phyloP scores from a whole-genome alignment of 2,888 invertebrate species.

The Clistopyga incitator region DNA sequence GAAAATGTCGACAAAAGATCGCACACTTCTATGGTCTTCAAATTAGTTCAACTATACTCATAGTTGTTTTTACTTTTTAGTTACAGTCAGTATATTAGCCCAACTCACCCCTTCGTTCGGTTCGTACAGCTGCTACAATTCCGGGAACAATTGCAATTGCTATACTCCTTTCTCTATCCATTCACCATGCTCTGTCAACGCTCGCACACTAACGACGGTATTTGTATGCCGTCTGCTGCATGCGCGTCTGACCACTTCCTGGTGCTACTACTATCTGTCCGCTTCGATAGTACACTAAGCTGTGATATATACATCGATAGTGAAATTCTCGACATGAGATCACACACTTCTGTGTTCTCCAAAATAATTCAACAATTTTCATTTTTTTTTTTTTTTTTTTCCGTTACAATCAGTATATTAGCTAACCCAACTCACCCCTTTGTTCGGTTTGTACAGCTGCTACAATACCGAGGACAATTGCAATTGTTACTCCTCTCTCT shows the following conservation, averaged over 20 bases:
- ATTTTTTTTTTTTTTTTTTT: background rate
- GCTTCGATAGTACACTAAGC: conserved; percentile 5
- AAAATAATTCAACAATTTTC: background rate
- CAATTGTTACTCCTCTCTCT: conserved; percentile 33
- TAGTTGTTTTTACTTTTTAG: background rate
- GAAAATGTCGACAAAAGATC: background rate
- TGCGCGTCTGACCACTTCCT: conserved; percentile 61
- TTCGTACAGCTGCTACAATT: conserved; percentile 28
- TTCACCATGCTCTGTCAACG: conserved; percentile 6
- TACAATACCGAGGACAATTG: conserved; percentile 48
- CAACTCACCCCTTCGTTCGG: background rate
- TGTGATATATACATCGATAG: conserved; percentile 4
- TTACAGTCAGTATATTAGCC: background rate
- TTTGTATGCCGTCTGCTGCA: conserved; percentile 34
- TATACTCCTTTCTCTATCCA: conserved; percentile 3
- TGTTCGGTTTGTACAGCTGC: conserved; percentile 22
- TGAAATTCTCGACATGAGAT: background rate
- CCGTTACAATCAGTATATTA: background rate
- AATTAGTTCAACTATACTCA: background rate
- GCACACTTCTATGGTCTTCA: background rate
- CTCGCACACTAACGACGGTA: conserved; percentile 53
- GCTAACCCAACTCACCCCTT: conserved; percentile 25
- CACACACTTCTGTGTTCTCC: background rate
- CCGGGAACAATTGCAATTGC: conserved; percentile 52
- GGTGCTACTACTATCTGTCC: conserved; percentile 53